phyloP scores from a whole-genome alignment of 35 echinoderm and acorn worm species.

The Amphiura filiformis region DNA sequence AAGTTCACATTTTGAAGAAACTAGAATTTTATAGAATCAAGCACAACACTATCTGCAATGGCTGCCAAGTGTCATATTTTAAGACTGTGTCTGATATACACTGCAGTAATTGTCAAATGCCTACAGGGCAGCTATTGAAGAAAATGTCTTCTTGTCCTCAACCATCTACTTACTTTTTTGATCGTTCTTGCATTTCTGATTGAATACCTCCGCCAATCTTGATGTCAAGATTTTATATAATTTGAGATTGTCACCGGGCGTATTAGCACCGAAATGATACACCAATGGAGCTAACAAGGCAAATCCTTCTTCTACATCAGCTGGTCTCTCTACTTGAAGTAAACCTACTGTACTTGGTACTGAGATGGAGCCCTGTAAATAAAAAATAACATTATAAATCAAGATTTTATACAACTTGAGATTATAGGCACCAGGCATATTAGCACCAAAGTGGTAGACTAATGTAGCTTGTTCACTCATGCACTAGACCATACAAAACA shows the following conservation, averaged over 20 bases:
- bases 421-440: conserved; percentile 65
- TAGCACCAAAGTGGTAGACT: conserved; percentile 90
- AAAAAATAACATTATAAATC: too few species aligned
- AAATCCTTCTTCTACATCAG: conserved; percentile 82
- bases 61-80: too few species aligned
- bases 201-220: conserved; percentile 79
- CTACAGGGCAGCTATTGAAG: too few species aligned
- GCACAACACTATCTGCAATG: too few species aligned
- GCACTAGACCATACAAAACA: too few species aligned
- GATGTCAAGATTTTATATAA: conserved; percentile 82
- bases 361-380: conserved; percentile 73
- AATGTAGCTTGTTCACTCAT: too few species aligned
- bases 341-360: conserved; percentile 87
- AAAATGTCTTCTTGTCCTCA: too few species aligned
- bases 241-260: conserved; percentile 83
- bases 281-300: conserved; percentile 82
- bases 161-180: conserved; percentile 55
- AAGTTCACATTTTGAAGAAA: too few species aligned
- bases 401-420: conserved; percentile 92
- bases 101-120: too few species aligned
- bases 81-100: too few species aligned
- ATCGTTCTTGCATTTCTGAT: conserved; percentile 70
- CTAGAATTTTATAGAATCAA: too few species aligned
- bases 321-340: conserved; percentile 75
- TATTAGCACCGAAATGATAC: conserved; percentile 78